Conservation (phyloP, 2,113 vertebrate species). For the Tiliqua scincoides region DNA sequence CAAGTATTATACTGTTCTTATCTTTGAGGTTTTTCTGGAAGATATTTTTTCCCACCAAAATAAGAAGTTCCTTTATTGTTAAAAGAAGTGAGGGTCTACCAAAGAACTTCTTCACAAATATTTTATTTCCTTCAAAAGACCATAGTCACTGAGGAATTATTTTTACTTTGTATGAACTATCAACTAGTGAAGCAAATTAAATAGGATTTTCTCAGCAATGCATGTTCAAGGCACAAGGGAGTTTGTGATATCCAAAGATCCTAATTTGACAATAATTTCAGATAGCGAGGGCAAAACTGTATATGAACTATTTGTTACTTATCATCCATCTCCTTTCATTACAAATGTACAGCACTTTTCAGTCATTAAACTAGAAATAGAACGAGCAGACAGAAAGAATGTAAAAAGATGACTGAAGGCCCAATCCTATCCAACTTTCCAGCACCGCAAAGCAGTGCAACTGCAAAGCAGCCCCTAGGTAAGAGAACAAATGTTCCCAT, state of each 20-base stretch:
- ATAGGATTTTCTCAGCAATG: constrained; percentile 60
- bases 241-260: constrained; percentile 61
- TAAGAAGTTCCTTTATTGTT: constrained; percentile 23
- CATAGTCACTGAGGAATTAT: constrained; percentile 42
- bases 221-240: constrained; percentile 53
- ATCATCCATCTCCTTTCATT: constrained; percentile 61
- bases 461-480: too few relatives aligned
- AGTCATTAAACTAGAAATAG: constrained; percentile 48
- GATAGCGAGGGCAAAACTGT: constrained; percentile 10
- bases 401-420: constrained; percentile 39
- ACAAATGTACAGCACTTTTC: constrained; percentile 53
- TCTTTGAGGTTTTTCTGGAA: background rate
- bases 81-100: constrained; percentile 32
- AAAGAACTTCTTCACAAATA: constrained; percentile 47
- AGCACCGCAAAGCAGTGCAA: too few relatives aligned
- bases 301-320: constrained; percentile 58
- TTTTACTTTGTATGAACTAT: constrained; percentile 39
- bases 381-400: constrained; percentile 44
- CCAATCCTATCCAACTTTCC: too few relatives aligned
- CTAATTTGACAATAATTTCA: constrained; percentile 55
- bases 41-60: background rate
- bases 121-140: constrained; percentile 57
- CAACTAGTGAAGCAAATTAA: constrained; percentile 66
- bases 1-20: background rate
- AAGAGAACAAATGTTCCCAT: too few relatives aligned